Percentiles rank a stretch among this genome's conserved stretches.
Conservation (phyloP, 2,113 vertebrate species). For the Neotragus pygmaeus region DNA sequence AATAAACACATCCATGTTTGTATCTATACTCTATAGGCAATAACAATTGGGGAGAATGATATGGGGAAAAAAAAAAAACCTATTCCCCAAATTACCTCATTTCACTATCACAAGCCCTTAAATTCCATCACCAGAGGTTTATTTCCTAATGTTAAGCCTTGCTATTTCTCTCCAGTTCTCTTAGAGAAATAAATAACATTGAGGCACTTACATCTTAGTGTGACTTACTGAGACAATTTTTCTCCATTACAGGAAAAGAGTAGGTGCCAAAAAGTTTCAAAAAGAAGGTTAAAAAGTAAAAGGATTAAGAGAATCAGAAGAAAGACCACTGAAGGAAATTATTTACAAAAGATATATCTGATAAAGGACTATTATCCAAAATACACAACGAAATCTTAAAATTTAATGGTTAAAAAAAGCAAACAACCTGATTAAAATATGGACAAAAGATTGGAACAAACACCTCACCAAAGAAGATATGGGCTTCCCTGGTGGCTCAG, state of each 20-base stretch:
- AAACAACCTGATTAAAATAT: background rate
- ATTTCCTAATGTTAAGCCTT: background rate
- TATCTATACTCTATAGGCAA: background rate
- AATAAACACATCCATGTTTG: background rate
- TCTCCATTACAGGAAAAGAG: background rate
- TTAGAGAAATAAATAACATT: background rate
- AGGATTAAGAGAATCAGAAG: background rate
- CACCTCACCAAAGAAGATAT: background rate
- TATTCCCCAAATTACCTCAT: background rate
- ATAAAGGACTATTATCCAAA: background rate
- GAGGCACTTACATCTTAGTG: background rate
- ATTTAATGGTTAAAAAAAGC: background rate
- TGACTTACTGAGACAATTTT: constrained; percentile 7
- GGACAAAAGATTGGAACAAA: background rate
- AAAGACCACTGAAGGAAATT: background rate
- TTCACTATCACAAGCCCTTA: background rate
- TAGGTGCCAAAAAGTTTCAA: background rate
- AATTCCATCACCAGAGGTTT: background rate
- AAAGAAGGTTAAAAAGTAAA: background rate
- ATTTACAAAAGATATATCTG: background rate
- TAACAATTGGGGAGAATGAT: background rate
- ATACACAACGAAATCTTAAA: background rate
- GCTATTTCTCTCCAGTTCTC: background rate
- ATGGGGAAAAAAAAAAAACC: background rate
- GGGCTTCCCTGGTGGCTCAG: too few species aligned